These are phyloP conservation scores for Sphaerodactylus townsendi DNA, from an alignment of 2,113 vertebrate species.

Conservation along the genomic window DNA sequence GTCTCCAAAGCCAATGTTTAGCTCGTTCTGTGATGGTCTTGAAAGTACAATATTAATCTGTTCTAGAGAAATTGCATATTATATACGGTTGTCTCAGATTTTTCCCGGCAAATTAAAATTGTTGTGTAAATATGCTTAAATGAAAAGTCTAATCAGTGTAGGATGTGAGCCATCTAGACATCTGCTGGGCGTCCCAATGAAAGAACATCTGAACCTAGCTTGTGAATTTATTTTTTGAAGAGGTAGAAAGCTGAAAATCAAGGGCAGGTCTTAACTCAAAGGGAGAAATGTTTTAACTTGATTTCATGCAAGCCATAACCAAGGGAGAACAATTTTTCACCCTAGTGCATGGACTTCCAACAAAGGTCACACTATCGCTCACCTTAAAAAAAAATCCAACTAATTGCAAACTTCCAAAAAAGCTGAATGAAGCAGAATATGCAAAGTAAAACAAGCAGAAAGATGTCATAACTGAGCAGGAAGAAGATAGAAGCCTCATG, in stretches of 20 bases:
- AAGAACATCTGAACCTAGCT: not conserved
- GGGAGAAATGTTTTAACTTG: too few species aligned
- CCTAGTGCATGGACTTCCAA: not conserved
- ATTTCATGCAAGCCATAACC: not conserved
- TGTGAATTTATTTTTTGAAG: not conserved
- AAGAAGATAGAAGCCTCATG: not conserved
- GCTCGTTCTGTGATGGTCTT: conserved; percentile 53
- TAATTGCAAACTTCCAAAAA: too few species aligned
- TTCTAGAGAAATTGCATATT: conserved; percentile 57
- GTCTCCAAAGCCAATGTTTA: conserved; percentile 79
- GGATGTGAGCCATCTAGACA: conserved; percentile 34
- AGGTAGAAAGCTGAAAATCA: not conserved
- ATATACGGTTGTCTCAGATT: conserved; percentile 52
- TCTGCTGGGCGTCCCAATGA: not conserved
- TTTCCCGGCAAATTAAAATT: conserved; percentile 57
- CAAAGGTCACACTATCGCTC: not conserved
- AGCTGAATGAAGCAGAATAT: too few species aligned
- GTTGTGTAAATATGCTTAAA: conserved; percentile 60
- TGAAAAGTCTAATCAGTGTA: conserved; percentile 48
- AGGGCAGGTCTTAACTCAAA: not conserved
- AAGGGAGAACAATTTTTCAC: not conserved
- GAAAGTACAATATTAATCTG: conserved; percentile 48
- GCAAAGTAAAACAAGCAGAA: not conserved
- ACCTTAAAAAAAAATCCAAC: too few species aligned
- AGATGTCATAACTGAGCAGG: not conserved